A percentile compares a stretch with the other conserved stretches of the same genome.
These are phyloP conservation scores for Xestoiulus laeticollis DNA, from an alignment of 2,888 invertebrate genomes.

Conservation along the genomic window DNA sequence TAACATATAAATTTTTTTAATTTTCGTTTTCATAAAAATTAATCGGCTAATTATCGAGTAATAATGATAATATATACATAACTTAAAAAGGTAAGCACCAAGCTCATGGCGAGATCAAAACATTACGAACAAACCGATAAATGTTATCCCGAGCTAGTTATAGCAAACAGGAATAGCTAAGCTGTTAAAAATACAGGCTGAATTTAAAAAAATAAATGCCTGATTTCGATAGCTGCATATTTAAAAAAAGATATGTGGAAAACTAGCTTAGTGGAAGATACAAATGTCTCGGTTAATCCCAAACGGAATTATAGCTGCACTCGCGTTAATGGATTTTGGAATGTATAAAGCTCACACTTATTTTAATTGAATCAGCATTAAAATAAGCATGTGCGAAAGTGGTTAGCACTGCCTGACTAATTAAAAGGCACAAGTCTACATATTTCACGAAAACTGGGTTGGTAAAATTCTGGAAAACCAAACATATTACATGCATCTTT, in stretches of 20 bases:
- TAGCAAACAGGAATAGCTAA: no score
- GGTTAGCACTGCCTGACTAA: not conserved
- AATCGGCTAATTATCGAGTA: not conserved
- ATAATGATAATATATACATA: not conserved
- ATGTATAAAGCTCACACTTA: not conserved
- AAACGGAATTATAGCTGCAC: constrained; percentile 28
- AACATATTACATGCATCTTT: not conserved
- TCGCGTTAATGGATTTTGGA: not conserved
- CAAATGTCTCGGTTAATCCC: not conserved
- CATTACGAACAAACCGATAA: constrained; percentile 8
- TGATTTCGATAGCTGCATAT: not conserved
- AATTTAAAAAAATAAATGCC: not conserved
- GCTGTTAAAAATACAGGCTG: not conserved
- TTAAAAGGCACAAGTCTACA: not conserved
- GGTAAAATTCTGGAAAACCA: not conserved
- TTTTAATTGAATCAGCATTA: not conserved
- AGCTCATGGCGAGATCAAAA: constrained; percentile 13
- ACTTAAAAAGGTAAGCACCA: not conserved
- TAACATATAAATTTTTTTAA: not conserved
- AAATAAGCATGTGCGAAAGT: not conserved
- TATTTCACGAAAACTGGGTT: not conserved
- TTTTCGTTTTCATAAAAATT: not conserved
- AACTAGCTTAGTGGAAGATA: not conserved
- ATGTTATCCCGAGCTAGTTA: no score
- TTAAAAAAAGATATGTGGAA: not conserved